Evolutionary conservation across 2,113 vertebrate species (phyloP).

Genomic region (Eurystomus gularis): DNA sequence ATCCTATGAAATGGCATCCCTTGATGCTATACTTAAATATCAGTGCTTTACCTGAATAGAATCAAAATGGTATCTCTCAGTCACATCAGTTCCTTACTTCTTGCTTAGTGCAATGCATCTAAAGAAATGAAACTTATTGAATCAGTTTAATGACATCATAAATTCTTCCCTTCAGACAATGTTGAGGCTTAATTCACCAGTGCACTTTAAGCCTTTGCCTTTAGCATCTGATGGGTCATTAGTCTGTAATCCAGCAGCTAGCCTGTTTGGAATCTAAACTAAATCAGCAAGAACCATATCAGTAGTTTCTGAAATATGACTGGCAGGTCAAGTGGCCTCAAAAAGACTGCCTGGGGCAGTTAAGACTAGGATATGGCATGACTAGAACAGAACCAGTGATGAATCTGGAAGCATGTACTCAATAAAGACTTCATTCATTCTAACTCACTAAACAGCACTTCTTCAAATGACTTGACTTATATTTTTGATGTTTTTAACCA

Average conservation of each 20-base stretch:
- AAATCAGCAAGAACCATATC: constrained; percentile 77
- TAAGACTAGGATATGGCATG: constrained; percentile 67
- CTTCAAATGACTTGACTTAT: constrained; percentile 72
- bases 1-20: constrained; percentile 11
- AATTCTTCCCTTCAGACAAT: constrained; percentile 79
- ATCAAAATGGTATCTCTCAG: constrained; percentile 23
- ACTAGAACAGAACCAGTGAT: constrained; percentile 71
- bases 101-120: constrained; percentile 48
- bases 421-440: constrained; percentile 81
- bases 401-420: constrained; percentile 68
- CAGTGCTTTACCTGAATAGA: constrained; percentile 58
- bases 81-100: constrained; percentile 59
- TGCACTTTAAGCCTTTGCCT: constrained; percentile 82
- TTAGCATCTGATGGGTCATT: constrained; percentile 82
- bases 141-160: constrained; percentile 81
- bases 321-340: constrained; percentile 80
- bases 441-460: constrained; percentile 76
- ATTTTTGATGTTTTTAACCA: constrained; percentile 74
- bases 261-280: constrained; percentile 77
- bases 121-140: constrained; percentile 78
- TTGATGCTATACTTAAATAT: not conserved
- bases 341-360: constrained; percentile 76
- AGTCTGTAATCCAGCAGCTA: constrained; percentile 78
- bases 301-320: constrained; percentile 80
- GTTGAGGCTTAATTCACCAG: constrained; percentile 78